Evolutionary conservation across 2,113 vertebrate genomes (phyloP).

Genomic region (Aythya baeri): DNA sequence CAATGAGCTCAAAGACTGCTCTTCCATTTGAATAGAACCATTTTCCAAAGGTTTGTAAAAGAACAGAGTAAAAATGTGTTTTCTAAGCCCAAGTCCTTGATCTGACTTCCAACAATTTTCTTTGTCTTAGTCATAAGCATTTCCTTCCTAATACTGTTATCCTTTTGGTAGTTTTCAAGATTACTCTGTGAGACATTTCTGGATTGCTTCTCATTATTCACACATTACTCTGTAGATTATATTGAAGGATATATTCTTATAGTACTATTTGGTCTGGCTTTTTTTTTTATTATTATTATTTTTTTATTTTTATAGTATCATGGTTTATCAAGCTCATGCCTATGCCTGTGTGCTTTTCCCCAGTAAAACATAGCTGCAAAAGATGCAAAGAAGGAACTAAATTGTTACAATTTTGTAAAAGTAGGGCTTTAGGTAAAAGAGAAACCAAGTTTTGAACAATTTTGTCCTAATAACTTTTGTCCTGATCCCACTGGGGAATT

Average conservation of each 20-base stretch:
- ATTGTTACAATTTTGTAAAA: neutral
- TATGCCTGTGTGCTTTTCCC: fast-evolving
- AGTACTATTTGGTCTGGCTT: neutral
- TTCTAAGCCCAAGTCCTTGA: neutral
- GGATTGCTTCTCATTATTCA: neutral
- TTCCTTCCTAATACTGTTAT: neutral
- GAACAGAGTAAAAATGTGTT: neutral
- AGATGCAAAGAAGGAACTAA: neutral
- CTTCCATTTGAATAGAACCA: neutral
- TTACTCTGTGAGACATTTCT: neutral
- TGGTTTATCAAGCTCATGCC: neutral
- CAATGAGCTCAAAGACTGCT: neutral
- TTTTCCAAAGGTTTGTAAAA: neutral
- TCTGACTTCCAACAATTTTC: neutral
- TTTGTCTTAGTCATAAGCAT: neutral
- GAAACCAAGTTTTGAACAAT: neutral
- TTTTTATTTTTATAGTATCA: neutral
- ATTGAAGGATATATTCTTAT: neutral
- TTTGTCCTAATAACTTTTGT: neutral
- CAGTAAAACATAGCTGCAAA: neutral
- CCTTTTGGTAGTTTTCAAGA: neutral
- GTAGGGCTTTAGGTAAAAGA: neutral
- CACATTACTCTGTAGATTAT: neutral
- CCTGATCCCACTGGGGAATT: constrained; percentile 9
- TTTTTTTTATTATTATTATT: neutral